phyloP scores from a whole-genome alignment of 2,888 invertebrate species.

The Carabus problematicus region DNA sequence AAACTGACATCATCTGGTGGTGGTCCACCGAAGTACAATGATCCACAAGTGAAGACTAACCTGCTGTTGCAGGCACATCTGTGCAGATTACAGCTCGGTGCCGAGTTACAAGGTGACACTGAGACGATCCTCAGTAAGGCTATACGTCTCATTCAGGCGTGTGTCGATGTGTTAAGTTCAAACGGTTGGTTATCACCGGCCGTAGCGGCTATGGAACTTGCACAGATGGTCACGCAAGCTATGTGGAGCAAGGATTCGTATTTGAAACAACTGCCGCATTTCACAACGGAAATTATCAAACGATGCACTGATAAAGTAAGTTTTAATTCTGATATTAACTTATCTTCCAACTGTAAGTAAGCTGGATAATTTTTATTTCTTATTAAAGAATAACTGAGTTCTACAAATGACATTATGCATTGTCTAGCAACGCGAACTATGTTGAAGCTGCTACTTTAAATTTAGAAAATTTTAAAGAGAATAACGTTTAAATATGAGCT shows the following conservation, averaged over 20 bases:
- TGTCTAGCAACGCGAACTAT: too few species aligned
- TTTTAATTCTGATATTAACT: constrained; percentile 1
- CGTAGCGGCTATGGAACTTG: constrained; percentile 98
- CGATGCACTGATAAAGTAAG: constrained; percentile 86
- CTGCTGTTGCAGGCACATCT: constrained; percentile 95
- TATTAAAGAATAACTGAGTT: not conserved
- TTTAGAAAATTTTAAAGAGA: constrained; percentile 21
- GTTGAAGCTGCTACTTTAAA: too few species aligned
- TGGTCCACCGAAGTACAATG: constrained; percentile 82
- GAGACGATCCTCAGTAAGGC: constrained; percentile 88
- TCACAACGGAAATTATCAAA: constrained; percentile 85
- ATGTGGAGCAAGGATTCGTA: constrained; percentile 99
- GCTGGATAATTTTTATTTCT: constrained; percentile 15
- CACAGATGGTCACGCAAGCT: constrained; percentile 99
- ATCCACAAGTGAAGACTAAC: constrained; percentile 97
- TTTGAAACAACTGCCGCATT: constrained; percentile 96
- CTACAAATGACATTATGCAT: constrained; percentile 36
- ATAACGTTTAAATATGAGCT: not conserved
- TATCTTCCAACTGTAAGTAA: not conserved
- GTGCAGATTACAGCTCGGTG: constrained; percentile 91
- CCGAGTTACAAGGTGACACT: constrained; percentile 96
- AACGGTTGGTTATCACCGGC: constrained; percentile 99
- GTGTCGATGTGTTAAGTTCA: constrained; percentile 91
- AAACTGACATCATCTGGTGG: constrained; percentile 69
- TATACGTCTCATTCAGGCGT: constrained; percentile 89